Evolutionary conservation across 2,888 invertebrate species (phyloP).

Genomic region (Amaurobius ferox): DNA sequence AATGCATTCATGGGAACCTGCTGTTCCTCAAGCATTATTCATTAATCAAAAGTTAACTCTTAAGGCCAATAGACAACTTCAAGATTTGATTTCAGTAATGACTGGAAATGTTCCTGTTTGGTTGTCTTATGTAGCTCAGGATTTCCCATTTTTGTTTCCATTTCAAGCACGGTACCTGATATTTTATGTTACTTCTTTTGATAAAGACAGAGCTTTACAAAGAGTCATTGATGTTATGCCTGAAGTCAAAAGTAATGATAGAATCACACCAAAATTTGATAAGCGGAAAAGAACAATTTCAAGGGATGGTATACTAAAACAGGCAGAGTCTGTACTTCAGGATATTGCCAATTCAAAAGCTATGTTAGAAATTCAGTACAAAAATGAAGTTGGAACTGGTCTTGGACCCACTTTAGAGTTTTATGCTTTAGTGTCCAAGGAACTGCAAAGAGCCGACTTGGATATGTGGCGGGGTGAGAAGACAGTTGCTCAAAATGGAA

Average conservation of each 20-base stretch:
- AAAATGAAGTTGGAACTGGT: conserved; percentile 79
- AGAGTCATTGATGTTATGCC: conserved; percentile 94
- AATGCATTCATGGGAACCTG: conserved; percentile 73
- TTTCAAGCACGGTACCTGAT: conserved; percentile 97
- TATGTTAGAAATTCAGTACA: conserved; percentile 89
- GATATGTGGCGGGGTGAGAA: conserved; percentile 92
- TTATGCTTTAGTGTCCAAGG: conserved; percentile 95
- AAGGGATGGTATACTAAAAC: conserved; percentile 92
- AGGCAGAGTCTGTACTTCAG: conserved; percentile 95
- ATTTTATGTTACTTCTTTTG: conserved; percentile 98
- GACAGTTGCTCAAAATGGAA: conserved; percentile 71
- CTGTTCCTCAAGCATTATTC: conserved; percentile 82
- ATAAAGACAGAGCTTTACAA: conserved; percentile 96
- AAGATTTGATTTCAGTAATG: conserved; percentile 98
- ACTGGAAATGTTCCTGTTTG: conserved; percentile 97
- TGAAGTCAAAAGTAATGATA: conserved; percentile 82
- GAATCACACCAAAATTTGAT: conserved; percentile 91
- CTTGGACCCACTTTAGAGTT: conserved; percentile 97
- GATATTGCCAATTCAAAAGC: conserved; percentile 95
- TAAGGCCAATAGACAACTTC: conserved; percentile 96
- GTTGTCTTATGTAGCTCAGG: conserved; percentile 92
- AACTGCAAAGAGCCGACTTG: conserved; percentile 93
- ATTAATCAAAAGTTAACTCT: conserved; percentile 95
- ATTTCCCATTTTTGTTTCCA: conserved; percentile 96
- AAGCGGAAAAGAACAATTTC: conserved; percentile 84